Evolutionary conservation across 2,113 vertebrate species (phyloP), one percentile per base, ranked within the genome.

Genomic region (Herpailurus yagouaroundi): DNA sequence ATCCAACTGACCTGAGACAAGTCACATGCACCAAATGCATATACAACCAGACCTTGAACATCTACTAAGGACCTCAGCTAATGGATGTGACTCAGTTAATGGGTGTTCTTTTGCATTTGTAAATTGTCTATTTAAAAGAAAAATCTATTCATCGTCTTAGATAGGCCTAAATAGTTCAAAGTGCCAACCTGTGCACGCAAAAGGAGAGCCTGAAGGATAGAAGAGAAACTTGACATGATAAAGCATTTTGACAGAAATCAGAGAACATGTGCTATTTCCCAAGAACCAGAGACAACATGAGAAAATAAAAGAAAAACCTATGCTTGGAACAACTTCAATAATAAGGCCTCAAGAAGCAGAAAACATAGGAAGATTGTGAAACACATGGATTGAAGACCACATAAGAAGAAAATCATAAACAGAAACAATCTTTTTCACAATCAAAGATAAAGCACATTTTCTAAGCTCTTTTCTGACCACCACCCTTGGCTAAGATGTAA

Each of bases 161-260:
- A 55, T 64, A 57, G 25, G 10, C 88, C 16, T 94, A 83, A 90
- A 38, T 25, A 55, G n/a, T 36, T 71, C 52, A 87, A 88, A 82
- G 64, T 38, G 23, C 18, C 50, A 93, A 64, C 14, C 1, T 8
- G 4, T 76, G 33, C 4, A 45, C 27, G 45, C 16, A 50, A 86
- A 95, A 96, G 36, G 7, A 93, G 85, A 87, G 50, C 57, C 76
- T 95, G 71, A 33, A 95, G 69, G 38, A 60, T 29, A 41, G 21
- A 76, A 63, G 31, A 25, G 50, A 94, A 71, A 1, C 14, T 45
- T 64, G 36, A 41, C 79, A 73, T 82, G 6, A 66, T 73, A 84
- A 89, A 36, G 13, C 23, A 8, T 29, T 85, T 57, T 52, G 16
- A 63, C 52, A 79, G 38, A 80, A 86, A n/a, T 4, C 16, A 69